Evolutionary conservation across 2,113 vertebrate species (phyloP), one percentile per base, ranked within the genome.

Genomic region (Shinisaurus crocodilurus): DNA sequence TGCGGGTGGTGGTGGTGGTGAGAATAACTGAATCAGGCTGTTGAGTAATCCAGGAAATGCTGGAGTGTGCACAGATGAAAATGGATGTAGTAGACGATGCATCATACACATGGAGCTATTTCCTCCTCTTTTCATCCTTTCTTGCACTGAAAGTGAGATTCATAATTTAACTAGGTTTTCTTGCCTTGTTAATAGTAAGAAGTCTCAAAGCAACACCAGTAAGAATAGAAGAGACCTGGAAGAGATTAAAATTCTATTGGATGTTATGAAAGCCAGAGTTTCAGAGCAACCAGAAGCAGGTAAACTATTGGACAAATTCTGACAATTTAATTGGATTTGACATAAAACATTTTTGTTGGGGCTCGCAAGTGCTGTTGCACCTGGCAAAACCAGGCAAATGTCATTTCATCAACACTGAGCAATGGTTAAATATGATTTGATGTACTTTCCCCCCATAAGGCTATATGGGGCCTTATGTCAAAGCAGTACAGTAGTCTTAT

Each of bases 381-480:
- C 63, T 85, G 82, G 83, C 37, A 70, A 85, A 85, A 48, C 6
- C 63, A 85, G 27, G 83, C 65, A 85, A 85, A 69, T 83, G 60
- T 65, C 37, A 83, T 83, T 83, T 65, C 57, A 83, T 45, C 40
- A 69, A 20, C 65, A 85, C 2, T 69, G 29, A 85, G 13, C 40
- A 69, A 45, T 65, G 57, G 57, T 83, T 82, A 82, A 82, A 60
- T 63, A 63, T 3, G n/a, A 82, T 60, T 63, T 65, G 50, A 63
- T 29, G 60, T 65, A 65, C n/a, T 9, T 25, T 40, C 65, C 65
- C 57, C 37, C n/a, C 25, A 7, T 69, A 69, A 85, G 13, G 40
- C 13, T 32, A 18, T 15, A 67, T 67, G 40, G 54, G 34, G 63
- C 37, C 40, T 8, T 45, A 69, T 69, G 63, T 18, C 37, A 85